Base-by-base conservation (phyloP, 1,140 invertebrate species). In the Ectropis grisescens region DNA sequence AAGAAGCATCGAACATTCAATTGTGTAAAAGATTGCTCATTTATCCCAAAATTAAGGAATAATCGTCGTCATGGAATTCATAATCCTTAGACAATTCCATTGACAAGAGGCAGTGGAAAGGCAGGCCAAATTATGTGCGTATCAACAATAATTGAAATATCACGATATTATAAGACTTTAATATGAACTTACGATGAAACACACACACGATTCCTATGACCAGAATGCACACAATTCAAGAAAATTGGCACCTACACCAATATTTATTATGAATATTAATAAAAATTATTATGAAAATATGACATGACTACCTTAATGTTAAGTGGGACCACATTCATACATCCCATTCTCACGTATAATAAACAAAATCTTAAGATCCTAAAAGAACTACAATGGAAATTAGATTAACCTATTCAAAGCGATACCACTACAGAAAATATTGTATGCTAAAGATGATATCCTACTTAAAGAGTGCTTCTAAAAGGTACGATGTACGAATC, bases 151-250 rank as follows among this genome's bases (percentile, higher is more conserved):
- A n/a, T n/a, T n/a, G n/a, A n/a, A n/a, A n/a, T n/a, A n/a, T n/a
- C n/a, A n/a, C n/a, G n/a, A n/a, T n/a, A n/a, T n/a, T n/a, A n/a
- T n/a, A n/a, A n/a, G n/a, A n/a, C n/a, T n/a, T n/a, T n/a, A n/a
- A n/a, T n/a, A n/a, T n/a, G n/a, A n/a, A n/a, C n/a, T n/a, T n/a
- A n/a, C n/a, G n/a, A n/a, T n/a, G n/a, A n/a, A n/a, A n/a, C 16
- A 8, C 8, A 19, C 16, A 8, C 16, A 51, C 52, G 57, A 47
- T 58, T 39, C 49, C 58, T 69, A 74, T 80, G 75, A 80, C 75
- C 75, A 80, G 75, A 78, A 65, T 50, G 57, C 69, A 75, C 75
- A 80, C 75, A 55, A 66, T 61, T 51, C 41, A 51, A 55, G 58
- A 61, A 58, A 46, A 52, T 55, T 45, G 41, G 45, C 49, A 57